Conservation (phyloP, 2,113 vertebrate genomes). For the Orcinus orca region DNA sequence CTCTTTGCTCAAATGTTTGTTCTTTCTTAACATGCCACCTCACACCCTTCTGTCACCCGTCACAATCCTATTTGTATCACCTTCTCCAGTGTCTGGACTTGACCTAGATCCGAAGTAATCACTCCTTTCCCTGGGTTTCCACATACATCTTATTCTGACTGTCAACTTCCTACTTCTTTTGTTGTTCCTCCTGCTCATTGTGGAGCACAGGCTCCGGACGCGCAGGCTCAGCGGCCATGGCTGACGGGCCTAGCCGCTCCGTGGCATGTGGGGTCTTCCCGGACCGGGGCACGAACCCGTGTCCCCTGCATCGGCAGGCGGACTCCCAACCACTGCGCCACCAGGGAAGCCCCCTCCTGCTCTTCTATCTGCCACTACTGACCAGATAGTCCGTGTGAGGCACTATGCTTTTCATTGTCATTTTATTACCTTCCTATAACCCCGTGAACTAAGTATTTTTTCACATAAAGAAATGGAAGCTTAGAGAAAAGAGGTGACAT, state of each 20-base stretch:
- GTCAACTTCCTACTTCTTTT: not conserved
- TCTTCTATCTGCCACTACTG: not conserved
- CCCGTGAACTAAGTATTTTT: not conserved
- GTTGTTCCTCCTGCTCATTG: not conserved
- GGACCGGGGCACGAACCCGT: too few relatives aligned
- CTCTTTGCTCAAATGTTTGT: not conserved
- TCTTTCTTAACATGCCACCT: not conserved
- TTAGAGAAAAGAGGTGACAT: not conserved
- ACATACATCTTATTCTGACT: not conserved
- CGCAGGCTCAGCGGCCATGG: too few relatives aligned
- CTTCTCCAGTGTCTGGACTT: not conserved
- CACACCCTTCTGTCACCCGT: not conserved
- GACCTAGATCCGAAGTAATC: not conserved
- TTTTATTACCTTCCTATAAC: not conserved
- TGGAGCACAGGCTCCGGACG: too few relatives aligned
- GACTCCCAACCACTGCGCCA: too few relatives aligned
- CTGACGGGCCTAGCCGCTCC: too few relatives aligned
- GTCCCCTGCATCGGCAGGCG: too few relatives aligned
- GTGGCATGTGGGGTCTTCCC: too few relatives aligned
- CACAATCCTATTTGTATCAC: not conserved
- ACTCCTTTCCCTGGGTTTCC: not conserved
- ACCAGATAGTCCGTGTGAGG: accelerated
- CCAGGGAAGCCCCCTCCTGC: too few relatives aligned
- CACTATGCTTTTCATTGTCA: not conserved
- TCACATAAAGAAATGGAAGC: not conserved